These are phyloP conservation scores for Triplophysa rosa DNA, from an alignment of 2,113 vertebrate species.

Conservation along the genomic window DNA sequence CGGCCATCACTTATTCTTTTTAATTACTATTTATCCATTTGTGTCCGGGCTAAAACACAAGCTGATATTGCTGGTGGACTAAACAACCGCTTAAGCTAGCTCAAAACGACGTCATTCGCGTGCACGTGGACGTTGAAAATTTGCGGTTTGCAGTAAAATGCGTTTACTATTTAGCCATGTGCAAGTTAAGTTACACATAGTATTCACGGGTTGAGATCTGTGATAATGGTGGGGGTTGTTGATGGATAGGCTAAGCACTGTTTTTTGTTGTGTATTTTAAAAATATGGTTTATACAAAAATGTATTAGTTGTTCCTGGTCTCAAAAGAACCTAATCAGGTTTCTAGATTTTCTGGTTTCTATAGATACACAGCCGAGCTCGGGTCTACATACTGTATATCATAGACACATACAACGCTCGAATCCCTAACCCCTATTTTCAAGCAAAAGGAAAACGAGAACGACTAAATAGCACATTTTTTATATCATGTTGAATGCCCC, in stretches of 20 bases:
- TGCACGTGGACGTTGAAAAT: background rate
- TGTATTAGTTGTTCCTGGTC: no score
- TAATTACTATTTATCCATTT: slow-evolving; percentile 47
- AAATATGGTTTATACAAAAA: no score
- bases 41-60: slow-evolving; percentile 20
- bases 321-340: no score
- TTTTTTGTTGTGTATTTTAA: no score
- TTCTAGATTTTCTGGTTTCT: no score
- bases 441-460: background rate
- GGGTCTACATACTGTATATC: no score
- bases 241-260: no score
- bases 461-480: background rate
- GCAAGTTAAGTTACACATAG: background rate
- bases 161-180: background rate
- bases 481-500: background rate
- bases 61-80: background rate
- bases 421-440: background rate
- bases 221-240: no score
- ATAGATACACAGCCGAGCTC: no score
- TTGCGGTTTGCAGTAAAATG: slow-evolving; percentile 11
- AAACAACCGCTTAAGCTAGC: no score
- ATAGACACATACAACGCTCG: no score
- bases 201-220: background rate
- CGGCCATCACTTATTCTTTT: slow-evolving; percentile 38
- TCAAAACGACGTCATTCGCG: background rate